Evolutionary conservation across 2,888 invertebrate genomes (phyloP).

Genomic region (Dyspetes luteomarginatus): DNA sequence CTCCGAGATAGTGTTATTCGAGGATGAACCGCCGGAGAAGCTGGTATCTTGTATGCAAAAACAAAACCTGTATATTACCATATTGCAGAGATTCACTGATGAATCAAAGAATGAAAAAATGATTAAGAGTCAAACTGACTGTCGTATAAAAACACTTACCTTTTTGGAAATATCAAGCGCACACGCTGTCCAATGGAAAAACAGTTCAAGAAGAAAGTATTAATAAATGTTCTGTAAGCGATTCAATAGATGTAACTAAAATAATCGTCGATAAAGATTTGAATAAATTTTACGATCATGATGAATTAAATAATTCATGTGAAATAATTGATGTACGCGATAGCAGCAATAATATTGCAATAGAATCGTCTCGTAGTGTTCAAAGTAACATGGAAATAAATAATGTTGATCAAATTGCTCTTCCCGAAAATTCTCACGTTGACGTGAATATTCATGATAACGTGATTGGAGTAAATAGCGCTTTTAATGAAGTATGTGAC

Average conservation of each 20-base stretch:
- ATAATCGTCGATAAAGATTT: background rate
- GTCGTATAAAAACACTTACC: background rate
- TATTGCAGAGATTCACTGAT: background rate
- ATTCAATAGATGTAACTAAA: background rate
- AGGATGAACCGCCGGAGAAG: constrained; percentile 1
- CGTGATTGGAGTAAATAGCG: too few relatives aligned
- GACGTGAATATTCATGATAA: too few relatives aligned
- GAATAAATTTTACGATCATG: background rate
- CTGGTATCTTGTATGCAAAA: constrained; percentile 12
- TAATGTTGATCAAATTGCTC: background rate
- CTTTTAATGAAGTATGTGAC: too few relatives aligned
- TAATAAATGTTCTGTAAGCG: background rate
- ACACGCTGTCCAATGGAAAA: background rate
- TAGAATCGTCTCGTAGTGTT: too few relatives aligned
- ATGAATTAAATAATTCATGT: background rate
- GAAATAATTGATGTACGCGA: too few relatives aligned
- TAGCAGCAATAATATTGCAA: too few relatives aligned
- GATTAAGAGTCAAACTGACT: background rate
- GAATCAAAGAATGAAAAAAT: background rate
- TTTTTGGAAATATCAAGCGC: background rate
- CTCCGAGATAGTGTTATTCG: constrained; percentile 25
- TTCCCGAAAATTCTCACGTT: too few relatives aligned
- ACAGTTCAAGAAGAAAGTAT: background rate
- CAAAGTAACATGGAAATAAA: background rate
- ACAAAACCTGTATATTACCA: background rate